A percentile compares a stretch with the other conserved stretches of the same genome.
These are phyloP conservation scores for Chaetogeoica ovagalla DNA, from an alignment of 2,888 invertebrate species.

Conservation along the genomic window DNA sequence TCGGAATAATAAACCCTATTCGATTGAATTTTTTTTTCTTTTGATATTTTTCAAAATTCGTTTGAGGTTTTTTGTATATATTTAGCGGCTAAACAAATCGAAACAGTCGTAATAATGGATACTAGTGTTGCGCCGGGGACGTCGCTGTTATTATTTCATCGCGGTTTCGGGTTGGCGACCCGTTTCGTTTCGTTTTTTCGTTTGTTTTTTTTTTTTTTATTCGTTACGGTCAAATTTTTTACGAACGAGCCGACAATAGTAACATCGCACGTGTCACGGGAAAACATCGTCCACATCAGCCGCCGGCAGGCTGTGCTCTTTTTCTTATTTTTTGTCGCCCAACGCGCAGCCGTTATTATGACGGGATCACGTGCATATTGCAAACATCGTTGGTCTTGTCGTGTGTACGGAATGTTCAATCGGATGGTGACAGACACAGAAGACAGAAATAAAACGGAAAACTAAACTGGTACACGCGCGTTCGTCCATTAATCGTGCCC, in stretches of 20 bases:
- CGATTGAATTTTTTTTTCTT: no score
- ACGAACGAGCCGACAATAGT: background rate
- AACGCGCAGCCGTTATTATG: constrained; percentile 22
- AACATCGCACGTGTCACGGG: background rate
- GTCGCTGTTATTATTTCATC: no score
- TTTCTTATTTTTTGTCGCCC: background rate
- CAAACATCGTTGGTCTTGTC: constrained; percentile 5
- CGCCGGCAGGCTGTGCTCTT: background rate
- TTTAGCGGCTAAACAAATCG: no score
- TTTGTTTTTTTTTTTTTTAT: no score
- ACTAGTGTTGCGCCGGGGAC: no score
- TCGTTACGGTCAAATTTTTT: background rate
- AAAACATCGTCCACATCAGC: background rate
- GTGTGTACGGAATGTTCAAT: background rate
- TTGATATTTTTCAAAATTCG: no score
- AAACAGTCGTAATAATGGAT: no score
- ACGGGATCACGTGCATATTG: constrained; percentile 30
- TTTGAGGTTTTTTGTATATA: no score
- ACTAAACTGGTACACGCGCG: background rate
- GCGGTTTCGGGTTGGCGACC: no score
- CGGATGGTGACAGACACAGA: background rate
- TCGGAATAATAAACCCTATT: no score
- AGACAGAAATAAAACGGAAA: no score
- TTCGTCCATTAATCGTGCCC: constrained; percentile 29
- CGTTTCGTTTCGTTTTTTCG: no score